phyloP scores from a whole-genome alignment of 1,140 invertebrate genomes.

The Microplitis mediator region DNA sequence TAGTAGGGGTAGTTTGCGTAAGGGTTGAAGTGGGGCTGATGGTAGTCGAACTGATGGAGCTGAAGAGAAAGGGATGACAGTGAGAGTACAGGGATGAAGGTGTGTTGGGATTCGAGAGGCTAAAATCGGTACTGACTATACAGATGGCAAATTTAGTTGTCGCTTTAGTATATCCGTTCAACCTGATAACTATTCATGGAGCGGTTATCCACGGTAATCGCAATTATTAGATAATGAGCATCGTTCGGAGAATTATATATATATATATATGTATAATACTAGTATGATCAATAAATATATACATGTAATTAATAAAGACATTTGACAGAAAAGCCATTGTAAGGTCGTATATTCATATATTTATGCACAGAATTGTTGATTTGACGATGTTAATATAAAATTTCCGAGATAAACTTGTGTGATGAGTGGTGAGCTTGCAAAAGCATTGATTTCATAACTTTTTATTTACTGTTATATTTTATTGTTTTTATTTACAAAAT shows the following conservation, averaged over 20 bases:
- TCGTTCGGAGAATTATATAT: background rate
- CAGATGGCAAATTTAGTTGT: slow-evolving; percentile 31
- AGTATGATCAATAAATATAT: slow-evolving; percentile 14
- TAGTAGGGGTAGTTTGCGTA: no score
- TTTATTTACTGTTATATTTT: no score
- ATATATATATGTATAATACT: background rate
- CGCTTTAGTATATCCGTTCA: slow-evolving; percentile 33
- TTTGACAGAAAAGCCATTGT: no score
- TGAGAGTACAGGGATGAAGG: background rate
- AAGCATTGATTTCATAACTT: no score
- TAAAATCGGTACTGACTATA: slow-evolving; percentile 32
- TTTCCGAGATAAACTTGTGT: no score
- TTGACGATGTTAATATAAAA: no score
- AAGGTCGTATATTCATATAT: no score
- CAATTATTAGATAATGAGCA: slow-evolving; percentile 40
- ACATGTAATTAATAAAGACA: no score
- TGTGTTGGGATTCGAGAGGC: background rate
- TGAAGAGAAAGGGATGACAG: background rate
- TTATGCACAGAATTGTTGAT: no score
- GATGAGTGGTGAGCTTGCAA: no score
- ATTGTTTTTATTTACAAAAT: no score
- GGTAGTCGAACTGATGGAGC: background rate
- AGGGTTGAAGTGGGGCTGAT: background rate
- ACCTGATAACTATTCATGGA: slow-evolving; percentile 45
- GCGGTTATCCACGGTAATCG: slow-evolving; percentile 34